These are phyloP conservation scores for Crypturellus undulatus DNA, from an alignment of 2,113 vertebrate species.

Conservation along the genomic window DNA sequence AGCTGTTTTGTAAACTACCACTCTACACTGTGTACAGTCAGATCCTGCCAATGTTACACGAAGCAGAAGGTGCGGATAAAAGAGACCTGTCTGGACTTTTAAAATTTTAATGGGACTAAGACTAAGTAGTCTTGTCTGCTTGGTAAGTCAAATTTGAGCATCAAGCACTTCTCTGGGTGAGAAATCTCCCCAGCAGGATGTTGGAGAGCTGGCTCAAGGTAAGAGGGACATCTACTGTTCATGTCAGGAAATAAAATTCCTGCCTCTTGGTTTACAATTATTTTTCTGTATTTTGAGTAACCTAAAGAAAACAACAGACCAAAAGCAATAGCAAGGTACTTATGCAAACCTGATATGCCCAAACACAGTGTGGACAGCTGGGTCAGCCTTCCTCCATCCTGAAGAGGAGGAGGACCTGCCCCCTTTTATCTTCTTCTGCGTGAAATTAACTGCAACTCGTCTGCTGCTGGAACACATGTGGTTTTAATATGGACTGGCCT, in stretches of 20 bases:
- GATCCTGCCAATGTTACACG: not conserved
- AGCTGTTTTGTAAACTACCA: not conserved
- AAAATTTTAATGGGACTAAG: not conserved
- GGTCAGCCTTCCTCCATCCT: not conserved
- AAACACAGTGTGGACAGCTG: not conserved
- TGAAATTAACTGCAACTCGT: not conserved
- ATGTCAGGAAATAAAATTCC: not conserved
- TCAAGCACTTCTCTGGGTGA: not conserved
- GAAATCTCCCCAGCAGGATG: not conserved
- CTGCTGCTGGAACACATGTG: not conserved
- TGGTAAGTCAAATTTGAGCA: not conserved
- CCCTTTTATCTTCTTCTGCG: not conserved
- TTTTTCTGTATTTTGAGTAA: not conserved
- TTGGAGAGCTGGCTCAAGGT: not conserved
- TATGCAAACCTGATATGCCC: not conserved
- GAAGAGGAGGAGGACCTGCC: not conserved
- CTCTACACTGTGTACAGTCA: not conserved
- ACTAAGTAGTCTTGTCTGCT: not conserved
- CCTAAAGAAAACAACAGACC: not conserved
- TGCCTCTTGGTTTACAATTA: not conserved
- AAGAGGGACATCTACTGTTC: slow-evolving; percentile 32
- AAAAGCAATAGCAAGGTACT: not conserved
- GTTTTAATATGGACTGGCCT: not conserved
- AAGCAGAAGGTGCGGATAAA: not conserved
- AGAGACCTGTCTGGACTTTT: not conserved